Evolutionary conservation across 2,797 vertebrate genomes (phyloP).

Genomic region (Spinibarbus caldwelli): DNA sequence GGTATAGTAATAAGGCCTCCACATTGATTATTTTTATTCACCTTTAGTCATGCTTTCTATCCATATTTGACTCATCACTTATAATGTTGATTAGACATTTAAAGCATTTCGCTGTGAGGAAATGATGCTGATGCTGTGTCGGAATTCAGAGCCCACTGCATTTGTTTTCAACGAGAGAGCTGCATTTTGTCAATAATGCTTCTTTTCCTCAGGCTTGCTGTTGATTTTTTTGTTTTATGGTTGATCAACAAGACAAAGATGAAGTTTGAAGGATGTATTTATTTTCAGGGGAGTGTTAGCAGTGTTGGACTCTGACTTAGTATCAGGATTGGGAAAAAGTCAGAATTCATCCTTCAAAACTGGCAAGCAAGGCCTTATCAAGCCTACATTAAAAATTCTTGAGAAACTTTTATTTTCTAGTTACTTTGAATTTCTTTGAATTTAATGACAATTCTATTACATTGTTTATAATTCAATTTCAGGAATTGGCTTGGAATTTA

Average conservation of each 20-base stretch:
- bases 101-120: neutral
- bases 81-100: constrained; percentile 9
- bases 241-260: constrained; percentile 26
- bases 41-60: neutral
- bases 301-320: neutral
- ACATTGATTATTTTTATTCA: constrained; percentile 36
- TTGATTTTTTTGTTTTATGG: constrained; percentile 8
- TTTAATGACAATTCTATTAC: no score
- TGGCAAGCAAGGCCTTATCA: neutral
- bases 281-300: neutral
- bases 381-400: no score
- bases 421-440: no score
- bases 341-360: neutral
- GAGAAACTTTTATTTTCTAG: no score
- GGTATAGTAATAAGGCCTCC: constrained; percentile 20
- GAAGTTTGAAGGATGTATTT: neutral
- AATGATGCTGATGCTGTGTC: constrained; percentile 1
- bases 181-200: constrained; percentile 22
- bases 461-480: no score
- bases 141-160: neutral
- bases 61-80: constrained; percentile 48
- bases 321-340: neutral
- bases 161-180: constrained; percentile 12
- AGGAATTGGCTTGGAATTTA: no score
- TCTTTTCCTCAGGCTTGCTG: constrained; percentile 15